These are phyloP conservation scores for Sebastes fasciatus DNA, from an alignment of 2,113 vertebrate species.

Conservation along the genomic window DNA sequence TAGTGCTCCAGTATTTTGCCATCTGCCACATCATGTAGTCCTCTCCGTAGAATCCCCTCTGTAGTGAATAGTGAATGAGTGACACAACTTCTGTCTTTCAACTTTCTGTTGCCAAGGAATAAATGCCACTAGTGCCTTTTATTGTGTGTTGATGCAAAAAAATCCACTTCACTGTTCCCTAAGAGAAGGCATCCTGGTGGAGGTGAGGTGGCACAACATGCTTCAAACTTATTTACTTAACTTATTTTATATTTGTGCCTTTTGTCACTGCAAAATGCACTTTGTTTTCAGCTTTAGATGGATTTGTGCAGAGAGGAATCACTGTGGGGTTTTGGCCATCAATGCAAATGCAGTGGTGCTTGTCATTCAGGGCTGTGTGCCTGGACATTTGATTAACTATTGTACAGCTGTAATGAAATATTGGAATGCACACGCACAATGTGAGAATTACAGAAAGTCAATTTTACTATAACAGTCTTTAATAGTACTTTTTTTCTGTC, in stretches of 20 bases:
- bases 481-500: neutral
- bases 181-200: neutral
- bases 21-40: conserved; percentile 6
- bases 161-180: neutral
- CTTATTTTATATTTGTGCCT: neutral
- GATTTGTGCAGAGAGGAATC: conserved; percentile 23
- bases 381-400: conserved; percentile 52
- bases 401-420: conserved; percentile 57
- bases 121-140: neutral
- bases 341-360: conserved; percentile 31
- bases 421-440: conserved; percentile 5
- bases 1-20: neutral
- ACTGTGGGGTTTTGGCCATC: conserved; percentile 8
- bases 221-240: neutral
- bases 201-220: conserved; percentile 1
- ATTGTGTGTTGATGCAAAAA: neutral
- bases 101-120: neutral
- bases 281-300: conserved; percentile 16
- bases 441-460: conserved; percentile 37
- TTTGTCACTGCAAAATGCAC: conserved; percentile 2
- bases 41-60: neutral
- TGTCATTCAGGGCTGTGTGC: conserved; percentile 35
- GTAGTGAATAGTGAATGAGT: neutral
- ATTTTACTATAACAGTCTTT: conserved; percentile 48
- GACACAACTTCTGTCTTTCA: neutral